A percentile compares a stretch with the other conserved stretches of the same genome.
These are phyloP conservation scores for Campylomormyrus numenius DNA, from an alignment of 2,113 vertebrate genomes.

Conservation along the genomic window DNA sequence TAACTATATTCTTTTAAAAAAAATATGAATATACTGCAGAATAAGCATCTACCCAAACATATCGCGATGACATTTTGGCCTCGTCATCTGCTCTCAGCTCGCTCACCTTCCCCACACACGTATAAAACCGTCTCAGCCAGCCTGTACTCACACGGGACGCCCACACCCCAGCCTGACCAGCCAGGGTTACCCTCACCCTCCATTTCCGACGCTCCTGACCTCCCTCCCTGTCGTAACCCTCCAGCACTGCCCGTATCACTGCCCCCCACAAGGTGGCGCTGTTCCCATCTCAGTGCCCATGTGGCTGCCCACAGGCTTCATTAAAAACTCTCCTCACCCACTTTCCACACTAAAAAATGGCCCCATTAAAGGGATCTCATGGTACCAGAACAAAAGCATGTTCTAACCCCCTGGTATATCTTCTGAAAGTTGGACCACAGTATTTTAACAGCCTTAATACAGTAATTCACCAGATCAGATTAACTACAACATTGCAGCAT, in stretches of 20 bases:
- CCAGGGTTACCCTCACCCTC: background rate
- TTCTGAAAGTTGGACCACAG: background rate
- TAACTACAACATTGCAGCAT: background rate
- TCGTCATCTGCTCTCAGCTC: background rate
- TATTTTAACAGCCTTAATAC: background rate
- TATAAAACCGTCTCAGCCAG: background rate
- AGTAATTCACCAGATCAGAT: background rate
- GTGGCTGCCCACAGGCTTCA: background rate
- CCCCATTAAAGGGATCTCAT: background rate
- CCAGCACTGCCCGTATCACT: background rate
- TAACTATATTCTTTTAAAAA: background rate
- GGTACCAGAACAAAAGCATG: background rate
- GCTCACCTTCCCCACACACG: background rate
- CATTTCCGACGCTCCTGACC: background rate
- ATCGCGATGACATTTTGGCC: background rate
- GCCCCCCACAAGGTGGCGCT: background rate
- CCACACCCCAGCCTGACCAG: background rate
- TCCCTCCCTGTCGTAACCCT: background rate
- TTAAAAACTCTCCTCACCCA: background rate
- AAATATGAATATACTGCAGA: background rate
- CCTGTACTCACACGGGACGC: background rate
- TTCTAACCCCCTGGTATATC: background rate
- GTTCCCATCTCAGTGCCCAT: background rate
- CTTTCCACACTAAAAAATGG: background rate
- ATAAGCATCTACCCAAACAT: background rate